A percentile compares a stretch with the other conserved stretches of the same genome.
Conservation (phyloP, 1,140 invertebrate genomes). For the Drosophila pseudoananassae region DNA sequence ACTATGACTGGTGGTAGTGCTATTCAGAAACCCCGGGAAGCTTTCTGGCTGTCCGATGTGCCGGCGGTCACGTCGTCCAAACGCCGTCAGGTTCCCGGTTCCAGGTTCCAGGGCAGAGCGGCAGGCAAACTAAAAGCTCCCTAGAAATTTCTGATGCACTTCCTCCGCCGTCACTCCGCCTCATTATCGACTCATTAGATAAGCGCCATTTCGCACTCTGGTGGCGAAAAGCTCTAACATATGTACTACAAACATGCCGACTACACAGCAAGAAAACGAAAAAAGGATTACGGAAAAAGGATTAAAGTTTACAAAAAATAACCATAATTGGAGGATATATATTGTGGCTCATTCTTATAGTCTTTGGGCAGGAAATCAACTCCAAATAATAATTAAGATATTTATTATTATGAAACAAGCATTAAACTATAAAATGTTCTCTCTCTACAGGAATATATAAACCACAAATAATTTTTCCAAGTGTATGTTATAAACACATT, state of each 20-base stretch:
- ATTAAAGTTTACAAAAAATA: too few species aligned
- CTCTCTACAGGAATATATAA: too few species aligned
- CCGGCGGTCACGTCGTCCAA: conserved; percentile 65
- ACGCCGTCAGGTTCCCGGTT: conserved; percentile 17
- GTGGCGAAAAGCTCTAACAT: conserved; percentile 39
- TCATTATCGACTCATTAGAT: conserved; percentile 75
- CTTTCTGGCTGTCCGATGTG: conserved; percentile 43
- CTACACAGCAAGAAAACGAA: too few species aligned
- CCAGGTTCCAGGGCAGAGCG: too few species aligned
- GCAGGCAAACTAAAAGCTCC: conserved; percentile 31
- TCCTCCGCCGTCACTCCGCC: conserved; percentile 37
- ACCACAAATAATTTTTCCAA: neutral
- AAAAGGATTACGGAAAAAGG: too few species aligned
- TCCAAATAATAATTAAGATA: too few species aligned
- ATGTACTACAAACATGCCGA: neutral
- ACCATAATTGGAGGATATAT: too few species aligned
- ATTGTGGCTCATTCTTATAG: too few species aligned
- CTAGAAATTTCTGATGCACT: conserved; percentile 49
- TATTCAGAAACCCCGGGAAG: conserved; percentile 29
- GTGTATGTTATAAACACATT: conserved; percentile 5
- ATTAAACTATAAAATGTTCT: too few species aligned
- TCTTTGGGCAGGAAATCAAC: too few species aligned
- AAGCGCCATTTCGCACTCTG: conserved; percentile 55
- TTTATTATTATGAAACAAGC: too few species aligned
- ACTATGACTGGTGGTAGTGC: neutral